phyloP scores from a whole-genome alignment of 2,888 invertebrate species.

The Temnothorax rugatulus region DNA sequence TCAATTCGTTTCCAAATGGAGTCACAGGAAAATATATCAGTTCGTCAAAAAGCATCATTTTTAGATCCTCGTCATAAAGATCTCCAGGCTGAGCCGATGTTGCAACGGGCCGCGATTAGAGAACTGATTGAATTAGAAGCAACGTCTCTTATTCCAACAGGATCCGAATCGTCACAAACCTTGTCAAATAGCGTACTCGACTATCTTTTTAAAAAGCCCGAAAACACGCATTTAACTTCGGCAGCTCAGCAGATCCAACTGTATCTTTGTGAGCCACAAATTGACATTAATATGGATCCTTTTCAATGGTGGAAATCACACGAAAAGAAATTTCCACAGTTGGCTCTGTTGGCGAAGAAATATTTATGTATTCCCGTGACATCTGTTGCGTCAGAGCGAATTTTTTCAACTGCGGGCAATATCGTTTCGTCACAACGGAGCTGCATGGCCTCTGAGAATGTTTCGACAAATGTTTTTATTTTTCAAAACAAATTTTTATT shows the following conservation, averaged over 20 bases:
- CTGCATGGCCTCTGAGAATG: background rate
- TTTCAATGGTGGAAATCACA: background rate
- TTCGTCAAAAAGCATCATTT: too few species aligned
- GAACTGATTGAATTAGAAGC: too few species aligned
- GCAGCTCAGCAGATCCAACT: background rate
- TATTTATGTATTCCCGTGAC: background rate
- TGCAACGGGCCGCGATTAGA: too few species aligned
- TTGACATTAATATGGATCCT: background rate
- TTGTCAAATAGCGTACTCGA: background rate
- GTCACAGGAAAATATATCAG: too few species aligned
- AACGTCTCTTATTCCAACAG: too few species aligned
- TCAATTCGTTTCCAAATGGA: too few species aligned
- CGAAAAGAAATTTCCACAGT: background rate
- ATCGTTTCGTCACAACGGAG: conserved; percentile 8
- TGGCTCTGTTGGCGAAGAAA: background rate
- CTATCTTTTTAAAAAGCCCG: background rate
- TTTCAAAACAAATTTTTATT: too few species aligned
- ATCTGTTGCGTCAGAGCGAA: conserved; percentile 1
- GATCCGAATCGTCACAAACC: background rate
- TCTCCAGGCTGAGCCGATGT: too few species aligned
- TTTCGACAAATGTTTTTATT: too few species aligned
- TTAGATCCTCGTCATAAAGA: too few species aligned
- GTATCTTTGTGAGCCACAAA: background rate
- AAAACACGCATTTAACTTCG: background rate
- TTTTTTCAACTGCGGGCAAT: background rate